phyloP scores from a whole-genome alignment of 1,140 invertebrate species.

The Cydia fagiglandana region DNA sequence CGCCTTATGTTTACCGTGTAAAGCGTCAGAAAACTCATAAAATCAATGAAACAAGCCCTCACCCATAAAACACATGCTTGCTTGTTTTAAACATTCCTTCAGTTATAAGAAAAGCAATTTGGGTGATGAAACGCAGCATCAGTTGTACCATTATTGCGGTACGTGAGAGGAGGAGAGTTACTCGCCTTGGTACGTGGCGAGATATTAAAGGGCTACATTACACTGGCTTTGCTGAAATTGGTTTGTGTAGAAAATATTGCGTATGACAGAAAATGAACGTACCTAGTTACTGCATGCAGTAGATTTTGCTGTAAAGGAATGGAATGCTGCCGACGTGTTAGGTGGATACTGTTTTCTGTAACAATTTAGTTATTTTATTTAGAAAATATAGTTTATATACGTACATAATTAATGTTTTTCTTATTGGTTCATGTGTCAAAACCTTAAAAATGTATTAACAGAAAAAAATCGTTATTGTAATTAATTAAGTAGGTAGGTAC shows the following conservation, averaged over 20 bases:
- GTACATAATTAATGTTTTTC: no score
- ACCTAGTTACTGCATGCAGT: background rate
- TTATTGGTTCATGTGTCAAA: no score
- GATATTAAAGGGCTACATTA: conserved; percentile 7
- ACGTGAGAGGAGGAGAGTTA: conserved; percentile 37
- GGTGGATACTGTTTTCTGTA: no score
- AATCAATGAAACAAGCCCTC: conserved; percentile 71
- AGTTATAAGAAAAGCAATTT: conserved; percentile 68
- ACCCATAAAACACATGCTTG: conserved; percentile 74
- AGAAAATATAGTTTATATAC: no score
- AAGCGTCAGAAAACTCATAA: conserved; percentile 43
- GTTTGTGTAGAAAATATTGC: conserved; percentile 6
- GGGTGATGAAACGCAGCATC: conserved; percentile 60
- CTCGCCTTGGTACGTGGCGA: conserved; percentile 43
- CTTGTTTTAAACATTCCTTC: conserved; percentile 68
- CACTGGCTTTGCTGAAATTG: background rate
- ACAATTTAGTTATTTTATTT: no score
- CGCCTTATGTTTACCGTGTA: conserved; percentile 41
- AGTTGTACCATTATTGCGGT: conserved; percentile 48
- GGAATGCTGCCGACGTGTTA: no score
- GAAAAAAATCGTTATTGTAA: no score
- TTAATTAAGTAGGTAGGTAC: no score
- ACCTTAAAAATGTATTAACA: no score
- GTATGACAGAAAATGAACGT: background rate
- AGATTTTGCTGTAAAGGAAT: background rate